Evolutionary conservation across 2,113 vertebrate species (phyloP), one percentile per base, ranked within the genome.

Genomic region (Mungos mungo): DNA sequence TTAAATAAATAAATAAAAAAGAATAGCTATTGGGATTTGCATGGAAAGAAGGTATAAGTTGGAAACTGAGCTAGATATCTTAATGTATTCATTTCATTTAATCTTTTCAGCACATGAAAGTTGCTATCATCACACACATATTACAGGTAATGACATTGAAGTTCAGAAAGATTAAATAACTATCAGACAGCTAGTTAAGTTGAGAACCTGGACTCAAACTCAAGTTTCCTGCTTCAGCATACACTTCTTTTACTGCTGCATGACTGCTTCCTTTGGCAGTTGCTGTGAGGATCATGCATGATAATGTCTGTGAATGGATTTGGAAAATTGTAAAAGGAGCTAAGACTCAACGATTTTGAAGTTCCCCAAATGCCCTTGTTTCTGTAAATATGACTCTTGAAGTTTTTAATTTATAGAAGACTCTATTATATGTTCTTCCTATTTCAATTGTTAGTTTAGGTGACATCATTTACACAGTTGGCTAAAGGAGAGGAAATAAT

Each of bases 11-110:
- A 60, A 25, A 10, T 60, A 60, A 60, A 60, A 60, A 60, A 60
- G 57, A 60, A 68, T 7, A 45, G 7, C 12, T 35, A 1, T 23
- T 68, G 47, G 35, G 21, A 88, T 77, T 18, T 76, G 29, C 47
- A 57, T 21, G n/a, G 50, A 52, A 29, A 54, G 45, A 84, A 68
- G 41, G 5, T 35, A 4, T 47, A 77, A 69, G 25, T 10, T 18
- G 15, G 83, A 14, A 71, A 33, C 52, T 71, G 38, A 85, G 7
- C 99, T 76, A 76, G 72, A 45, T 45, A 25, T 18, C 27, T 69
- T 14, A 11, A 69, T 7, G n/a, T 38, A 31, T 60, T 82, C 4
- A 35, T 69, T 57, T 47, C 38, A 54, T 71, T 88, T 76, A 25
- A 27, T 90, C 16, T 88, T 71, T 86, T 23, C 47, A 25, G 76